phyloP scores from a whole-genome alignment of 2,888 invertebrate species.

The Anthoptus insignis region DNA sequence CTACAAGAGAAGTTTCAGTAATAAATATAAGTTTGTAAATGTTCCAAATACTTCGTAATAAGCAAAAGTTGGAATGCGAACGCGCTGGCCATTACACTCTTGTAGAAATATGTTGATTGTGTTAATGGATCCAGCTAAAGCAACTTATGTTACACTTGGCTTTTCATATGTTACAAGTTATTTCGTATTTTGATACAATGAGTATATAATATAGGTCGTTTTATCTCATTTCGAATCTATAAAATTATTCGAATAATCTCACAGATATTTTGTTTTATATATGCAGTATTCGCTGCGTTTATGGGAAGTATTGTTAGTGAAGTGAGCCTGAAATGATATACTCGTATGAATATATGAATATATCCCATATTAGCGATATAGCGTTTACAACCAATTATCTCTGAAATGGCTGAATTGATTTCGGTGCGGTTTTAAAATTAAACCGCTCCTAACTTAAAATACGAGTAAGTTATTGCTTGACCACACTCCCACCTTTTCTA shows the following conservation, averaged over 20 bases:
- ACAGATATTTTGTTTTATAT: no score
- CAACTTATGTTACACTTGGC: conserved; percentile 7
- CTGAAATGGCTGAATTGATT: no score
- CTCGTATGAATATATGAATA: no score
- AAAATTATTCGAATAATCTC: not conserved
- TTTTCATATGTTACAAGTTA: not conserved
- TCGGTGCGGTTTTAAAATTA: no score
- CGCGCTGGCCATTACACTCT: conserved; percentile 19
- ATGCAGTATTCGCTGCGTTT: no score
- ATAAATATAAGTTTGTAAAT: conserved; percentile 31
- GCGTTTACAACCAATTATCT: no score
- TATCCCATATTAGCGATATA: no score
- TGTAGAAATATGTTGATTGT: conserved; percentile 24
- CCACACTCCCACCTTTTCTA: no score
- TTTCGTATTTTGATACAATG: not conserved
- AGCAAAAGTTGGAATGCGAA: conserved; percentile 21
- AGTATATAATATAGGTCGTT: not conserved
- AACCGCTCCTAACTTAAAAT: no score
- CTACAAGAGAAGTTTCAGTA: not conserved
- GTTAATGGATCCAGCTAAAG: conserved; percentile 13
- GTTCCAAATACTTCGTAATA: conserved; percentile 25
- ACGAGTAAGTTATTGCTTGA: no score
- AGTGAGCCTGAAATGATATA: no score
- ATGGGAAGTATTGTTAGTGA: no score
- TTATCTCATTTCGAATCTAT: not conserved